phyloP scores from a whole-genome alignment of 2,888 invertebrate genomes.

The Colletes collaris region DNA sequence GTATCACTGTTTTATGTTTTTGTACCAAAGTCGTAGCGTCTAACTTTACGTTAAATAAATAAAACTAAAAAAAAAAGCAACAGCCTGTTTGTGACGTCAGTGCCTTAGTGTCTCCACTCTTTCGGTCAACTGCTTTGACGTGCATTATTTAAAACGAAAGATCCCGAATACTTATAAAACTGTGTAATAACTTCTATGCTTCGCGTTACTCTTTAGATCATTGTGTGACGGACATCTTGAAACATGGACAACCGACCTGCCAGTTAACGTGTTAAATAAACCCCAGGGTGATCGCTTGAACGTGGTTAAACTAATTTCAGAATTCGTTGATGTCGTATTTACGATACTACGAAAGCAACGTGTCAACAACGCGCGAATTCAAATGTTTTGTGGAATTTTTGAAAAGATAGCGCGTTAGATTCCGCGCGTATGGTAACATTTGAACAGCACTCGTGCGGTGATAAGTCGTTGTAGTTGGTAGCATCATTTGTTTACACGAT shows the following conservation, averaged over 20 bases:
- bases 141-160: too few species aligned
- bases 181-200: too few species aligned
- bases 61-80: constrained; percentile 67
- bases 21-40: constrained; percentile 84
- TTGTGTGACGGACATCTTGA: too few species aligned
- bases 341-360: constrained; percentile 27
- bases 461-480: constrained; percentile 58
- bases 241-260: too few species aligned
- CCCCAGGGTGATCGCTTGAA: background rate
- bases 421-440: constrained; percentile 28
- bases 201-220: too few species aligned
- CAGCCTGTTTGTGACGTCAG: too few species aligned
- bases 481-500: constrained; percentile 76
- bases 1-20: constrained; percentile 81
- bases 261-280: constrained; percentile 8
- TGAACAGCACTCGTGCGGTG: constrained; percentile 32
- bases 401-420: background rate
- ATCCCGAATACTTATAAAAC: too few species aligned
- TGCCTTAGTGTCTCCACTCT: too few species aligned
- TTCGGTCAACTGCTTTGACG: too few species aligned
- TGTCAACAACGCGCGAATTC: background rate
- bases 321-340: background rate
- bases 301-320: too few species aligned
- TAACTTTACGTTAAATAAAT: constrained; percentile 83
- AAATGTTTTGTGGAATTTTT: background rate